Percentiles rank a stretch among this genome's conserved stretches.
Evolutionary conservation across 2,113 vertebrate species (phyloP).

Genomic region (Psittacara wagleri): DNA sequence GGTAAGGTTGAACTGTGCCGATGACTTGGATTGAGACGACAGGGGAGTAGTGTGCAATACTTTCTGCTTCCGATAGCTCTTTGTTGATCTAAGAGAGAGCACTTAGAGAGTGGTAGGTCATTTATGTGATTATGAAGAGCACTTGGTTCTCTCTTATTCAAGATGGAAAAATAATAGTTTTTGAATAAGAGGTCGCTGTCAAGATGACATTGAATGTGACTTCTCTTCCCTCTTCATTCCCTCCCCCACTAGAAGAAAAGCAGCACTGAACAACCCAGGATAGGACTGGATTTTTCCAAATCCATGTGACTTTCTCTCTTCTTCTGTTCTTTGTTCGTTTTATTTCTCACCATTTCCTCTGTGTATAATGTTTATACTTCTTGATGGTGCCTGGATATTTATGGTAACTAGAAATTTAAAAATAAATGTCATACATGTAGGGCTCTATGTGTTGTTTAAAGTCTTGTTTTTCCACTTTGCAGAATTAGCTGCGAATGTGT

Average conservation of each 20-base stretch:
- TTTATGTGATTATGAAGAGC: slow-evolving; percentile 74
- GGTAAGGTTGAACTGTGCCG: neutral
- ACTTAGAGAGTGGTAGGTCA: slow-evolving; percentile 69
- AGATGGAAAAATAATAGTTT: slow-evolving; percentile 71
- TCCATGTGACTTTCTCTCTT: slow-evolving; percentile 28
- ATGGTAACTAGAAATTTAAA: slow-evolving; percentile 49
- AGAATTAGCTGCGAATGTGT: slow-evolving; percentile 21
- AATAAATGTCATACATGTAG: slow-evolving; percentile 16
- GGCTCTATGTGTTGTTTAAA: slow-evolving; percentile 12
- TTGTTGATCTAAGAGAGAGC: slow-evolving; percentile 72
- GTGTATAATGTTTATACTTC: slow-evolving; percentile 19
- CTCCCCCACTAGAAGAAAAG: neutral
- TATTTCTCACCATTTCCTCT: slow-evolving; percentile 28
- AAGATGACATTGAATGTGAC: slow-evolving; percentile 66
- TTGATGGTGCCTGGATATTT: slow-evolving; percentile 36
- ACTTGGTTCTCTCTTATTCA: slow-evolving; percentile 69
- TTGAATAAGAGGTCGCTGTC: slow-evolving; percentile 67
- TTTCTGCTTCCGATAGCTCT: slow-evolving; percentile 68
- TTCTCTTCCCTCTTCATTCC: slow-evolving; percentile 32
- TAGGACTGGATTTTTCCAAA: slow-evolving; percentile 24
- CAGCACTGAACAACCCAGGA: neutral
- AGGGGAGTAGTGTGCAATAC: neutral
- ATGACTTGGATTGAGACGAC: neutral
- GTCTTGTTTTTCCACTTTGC: slow-evolving; percentile 12
- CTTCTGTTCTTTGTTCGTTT: slow-evolving; percentile 27